Conservation (phyloP, 2,888 invertebrate species). For the Cheiracanthium punctorium region DNA sequence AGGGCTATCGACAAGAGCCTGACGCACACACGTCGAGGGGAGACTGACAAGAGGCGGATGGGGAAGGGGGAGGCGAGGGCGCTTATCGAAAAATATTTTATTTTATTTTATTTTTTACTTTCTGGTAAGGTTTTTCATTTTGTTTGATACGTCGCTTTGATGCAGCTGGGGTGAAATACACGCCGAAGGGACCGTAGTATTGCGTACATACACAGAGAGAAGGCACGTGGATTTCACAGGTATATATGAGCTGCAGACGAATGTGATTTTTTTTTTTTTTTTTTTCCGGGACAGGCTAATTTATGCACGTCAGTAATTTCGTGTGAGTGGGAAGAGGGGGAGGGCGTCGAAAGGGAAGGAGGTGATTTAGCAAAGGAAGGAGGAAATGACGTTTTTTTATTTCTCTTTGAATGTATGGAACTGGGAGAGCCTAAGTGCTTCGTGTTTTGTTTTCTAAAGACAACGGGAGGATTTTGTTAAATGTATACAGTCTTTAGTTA, state of each 20-base stretch:
- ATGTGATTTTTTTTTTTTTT: background rate
- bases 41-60: conserved; percentile 55
- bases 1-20: conserved; percentile 66
- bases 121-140: conserved; percentile 4
- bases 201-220: conserved; percentile 21
- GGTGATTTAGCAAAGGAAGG: too few species aligned
- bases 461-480: too few species aligned
- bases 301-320: background rate
- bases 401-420: too few species aligned
- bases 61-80: conserved; percentile 3
- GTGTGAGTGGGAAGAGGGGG: too few species aligned
- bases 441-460: too few species aligned
- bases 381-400: too few species aligned
- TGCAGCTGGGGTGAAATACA: conserved; percentile 56
- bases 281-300: too few species aligned
- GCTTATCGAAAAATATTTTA: conserved; percentile 29
- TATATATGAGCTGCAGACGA: background rate
- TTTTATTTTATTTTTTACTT: too few species aligned
- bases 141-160: conserved; percentile 5
- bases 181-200: conserved; percentile 34
- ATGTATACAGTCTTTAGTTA: too few species aligned
- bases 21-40: conserved; percentile 62
- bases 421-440: too few species aligned
- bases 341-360: too few species aligned
- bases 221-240: background rate